Base-by-base conservation (phyloP, 1,140 invertebrate genomes). In the Anoplolepis gracilipes region DNA sequence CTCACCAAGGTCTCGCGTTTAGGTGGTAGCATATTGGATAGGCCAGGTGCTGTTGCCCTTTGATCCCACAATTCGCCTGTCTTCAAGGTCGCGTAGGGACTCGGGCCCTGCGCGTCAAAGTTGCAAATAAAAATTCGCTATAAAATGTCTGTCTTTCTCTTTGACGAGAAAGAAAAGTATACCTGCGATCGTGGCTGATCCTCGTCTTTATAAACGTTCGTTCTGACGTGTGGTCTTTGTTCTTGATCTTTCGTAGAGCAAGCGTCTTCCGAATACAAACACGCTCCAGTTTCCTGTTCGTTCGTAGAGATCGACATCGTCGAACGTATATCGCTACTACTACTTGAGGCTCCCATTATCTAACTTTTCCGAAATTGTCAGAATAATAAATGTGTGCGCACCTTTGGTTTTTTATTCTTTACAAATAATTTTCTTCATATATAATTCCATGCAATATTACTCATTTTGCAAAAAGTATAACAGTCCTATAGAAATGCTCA, bases 1-100 rank as follows among this genome's bases (percentile, higher is more conserved):
- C 5, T 92, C 65, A 92, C 88, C 88, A 89, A 85, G 36, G 91
- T 91, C 55, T 91, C 89, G 13, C 79, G 87, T n/a, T 78, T 87
- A 10, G 87, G 65, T 25, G 67, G 19, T n/a, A 72, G 61, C 42
- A 90, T 62, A 67, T 85, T 92, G 22, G 90, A 84, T 28, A 88
- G 46, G 81, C 73, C 91, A 22, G 89, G 73, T 33, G 87, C 86
- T 4, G 87, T 87, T 78, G 90, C 76, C 69, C 86, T 88, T 11
- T 91, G 91, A 69, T 84, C 72, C 86, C 91, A 88, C 33, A 78
- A 90, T 77, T 92, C 92, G 30, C 87, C 90, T 39, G 30, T 46
- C 8, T 19, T 86, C 46, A 88, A 65, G n/a, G 87, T 91, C 53
- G 87, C n/a, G 16, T 90, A 90, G 30, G 85, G 67, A 46, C 77